A percentile compares a stretch with the other conserved stretches of the same genome.
Evolutionary conservation across 2,888 invertebrate species (phyloP).

Genomic region (Hymenopus coronatus): DNA sequence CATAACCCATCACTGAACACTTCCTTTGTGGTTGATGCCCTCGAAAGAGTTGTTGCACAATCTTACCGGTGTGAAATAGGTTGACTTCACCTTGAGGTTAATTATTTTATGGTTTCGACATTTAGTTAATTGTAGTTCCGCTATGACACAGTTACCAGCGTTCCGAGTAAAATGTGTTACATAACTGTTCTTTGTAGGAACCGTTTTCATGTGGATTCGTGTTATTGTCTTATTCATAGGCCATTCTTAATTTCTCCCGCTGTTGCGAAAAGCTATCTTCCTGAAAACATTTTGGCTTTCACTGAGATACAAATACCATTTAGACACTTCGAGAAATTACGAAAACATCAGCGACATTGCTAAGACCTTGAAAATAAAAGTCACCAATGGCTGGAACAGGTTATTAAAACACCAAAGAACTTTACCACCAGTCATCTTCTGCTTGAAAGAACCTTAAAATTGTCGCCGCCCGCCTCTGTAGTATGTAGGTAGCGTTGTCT

Average conservation of each 20-base stretch:
- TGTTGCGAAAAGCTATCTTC: not conserved
- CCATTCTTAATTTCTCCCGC: not conserved
- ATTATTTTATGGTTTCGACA: not conserved
- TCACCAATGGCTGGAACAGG: too few species aligned
- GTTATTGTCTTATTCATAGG: not conserved
- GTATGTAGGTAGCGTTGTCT: too few species aligned
- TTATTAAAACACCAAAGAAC: too few species aligned
- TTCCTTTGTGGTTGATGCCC: not conserved
- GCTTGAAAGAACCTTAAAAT: too few species aligned
- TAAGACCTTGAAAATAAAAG: too few species aligned
- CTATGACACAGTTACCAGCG: not conserved
- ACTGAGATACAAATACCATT: not conserved
- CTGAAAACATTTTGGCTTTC: not conserved
- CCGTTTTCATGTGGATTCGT: not conserved
- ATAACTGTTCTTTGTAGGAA: not conserved
- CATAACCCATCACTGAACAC: too few species aligned
- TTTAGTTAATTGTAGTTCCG: not conserved
- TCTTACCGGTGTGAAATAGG: not conserved
- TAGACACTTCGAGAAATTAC: too few species aligned
- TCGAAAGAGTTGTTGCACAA: not conserved
- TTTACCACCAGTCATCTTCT: too few species aligned
- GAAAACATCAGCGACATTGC: too few species aligned
- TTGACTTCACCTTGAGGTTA: not conserved
- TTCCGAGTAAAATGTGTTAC: not conserved
- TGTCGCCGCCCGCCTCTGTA: too few species aligned